Conservation (phyloP, 2,113 vertebrate genomes). For the Protobothrops mucrosquamatus region DNA sequence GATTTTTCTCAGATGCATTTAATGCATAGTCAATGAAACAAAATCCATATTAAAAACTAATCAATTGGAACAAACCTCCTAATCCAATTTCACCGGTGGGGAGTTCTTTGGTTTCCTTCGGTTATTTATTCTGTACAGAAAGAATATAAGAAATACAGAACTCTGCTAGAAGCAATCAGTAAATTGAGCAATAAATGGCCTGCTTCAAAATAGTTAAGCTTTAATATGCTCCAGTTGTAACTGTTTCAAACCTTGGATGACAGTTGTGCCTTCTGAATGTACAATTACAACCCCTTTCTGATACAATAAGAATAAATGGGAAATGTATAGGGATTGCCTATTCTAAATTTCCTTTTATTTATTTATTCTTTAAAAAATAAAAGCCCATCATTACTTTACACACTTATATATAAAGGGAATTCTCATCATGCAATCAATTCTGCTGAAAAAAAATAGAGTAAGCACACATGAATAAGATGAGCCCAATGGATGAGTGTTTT, state of each 20-base stretch:
- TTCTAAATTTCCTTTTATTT: neutral
- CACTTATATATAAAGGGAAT: neutral
- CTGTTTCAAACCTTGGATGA: neutral
- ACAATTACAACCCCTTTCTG: neutral
- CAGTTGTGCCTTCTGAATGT: neutral
- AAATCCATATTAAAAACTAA: conserved; percentile 1
- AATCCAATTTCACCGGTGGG: neutral
- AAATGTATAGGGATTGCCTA: neutral
- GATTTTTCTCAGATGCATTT: neutral
- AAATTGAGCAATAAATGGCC: neutral
- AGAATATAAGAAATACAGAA: neutral
- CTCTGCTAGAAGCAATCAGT: neutral
- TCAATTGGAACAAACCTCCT: neutral
- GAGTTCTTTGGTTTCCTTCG: neutral
- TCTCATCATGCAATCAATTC: neutral
- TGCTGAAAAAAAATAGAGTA: neutral
- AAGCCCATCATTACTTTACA: neutral
- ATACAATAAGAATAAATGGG: neutral
- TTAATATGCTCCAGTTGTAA: neutral
- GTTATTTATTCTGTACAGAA: neutral
- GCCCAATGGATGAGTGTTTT: neutral
- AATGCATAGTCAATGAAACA: conserved; percentile 3
- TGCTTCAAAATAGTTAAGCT: neutral
- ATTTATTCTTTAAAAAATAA: neutral
- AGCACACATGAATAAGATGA: neutral